Evolutionary conservation across 2,888 invertebrate species (phyloP), one percentile per base, ranked within the genome.

Genomic region (Neoaliturus tenellus): DNA sequence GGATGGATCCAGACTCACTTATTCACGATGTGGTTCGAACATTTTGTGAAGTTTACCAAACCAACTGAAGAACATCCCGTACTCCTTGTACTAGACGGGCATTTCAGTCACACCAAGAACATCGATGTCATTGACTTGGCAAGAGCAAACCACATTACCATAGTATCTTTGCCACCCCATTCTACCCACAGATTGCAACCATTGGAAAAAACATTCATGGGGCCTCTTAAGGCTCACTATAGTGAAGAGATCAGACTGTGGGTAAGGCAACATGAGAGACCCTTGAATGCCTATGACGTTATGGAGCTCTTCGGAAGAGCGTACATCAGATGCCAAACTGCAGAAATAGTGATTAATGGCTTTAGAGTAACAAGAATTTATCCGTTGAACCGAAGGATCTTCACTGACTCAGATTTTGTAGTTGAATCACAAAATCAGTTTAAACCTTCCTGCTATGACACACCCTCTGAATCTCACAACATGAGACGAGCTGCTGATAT

Each of bases 1-100:
- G 89, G 89, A 10, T 89, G 89, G 89, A 88, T 90, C n/a, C 89
- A 89, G 83, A 75, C 85, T 23, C 81, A 88, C 25, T 81, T 89
- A 1, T 90, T 89, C 85, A 86, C 88, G 1, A 71, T 88, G 55
- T 90, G 89, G 89, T 86, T 90, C 35, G 82, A 87, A n/a, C 88
- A 90, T 86, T 89, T 89, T 71, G 82, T 88, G 12, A 31, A 84
- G 0, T 55, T 75, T 12, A 80, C 88, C n/a, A 88, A 88, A 35
- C 88, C 88, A 2, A 83, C 87, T 31, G 58, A 81, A 69, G 86
- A 88, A 20, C 71, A 87, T 62, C 88, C 81, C 87, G 28, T 84
- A 85, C 55, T 89, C 12, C 83, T 88, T 0, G 69, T 85, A 1
- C 55, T 86, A 12, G 86, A 85, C 83, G 86, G 85, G n/a, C 86